Conservation (phyloP, 2,113 vertebrate genomes). For the Pachyramphus minor region DNA sequence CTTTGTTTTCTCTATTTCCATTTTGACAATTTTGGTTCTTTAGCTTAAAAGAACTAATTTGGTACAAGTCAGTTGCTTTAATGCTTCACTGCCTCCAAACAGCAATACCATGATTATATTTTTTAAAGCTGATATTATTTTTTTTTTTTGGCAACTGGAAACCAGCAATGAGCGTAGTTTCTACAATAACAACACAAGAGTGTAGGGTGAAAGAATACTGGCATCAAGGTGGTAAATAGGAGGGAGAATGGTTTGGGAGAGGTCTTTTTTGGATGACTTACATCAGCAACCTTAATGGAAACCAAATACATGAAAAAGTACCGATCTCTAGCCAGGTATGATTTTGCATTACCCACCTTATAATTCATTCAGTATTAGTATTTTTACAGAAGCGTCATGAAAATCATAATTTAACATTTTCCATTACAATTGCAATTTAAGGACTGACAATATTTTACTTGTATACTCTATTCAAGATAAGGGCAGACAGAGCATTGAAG, state of each 20-base stretch:
- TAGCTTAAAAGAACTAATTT: neutral
- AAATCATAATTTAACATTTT: neutral
- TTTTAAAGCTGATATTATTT: neutral
- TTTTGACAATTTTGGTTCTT: neutral
- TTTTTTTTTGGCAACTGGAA: neutral
- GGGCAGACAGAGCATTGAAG: neutral
- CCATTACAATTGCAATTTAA: neutral
- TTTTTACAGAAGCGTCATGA: neutral
- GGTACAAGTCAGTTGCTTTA: neutral
- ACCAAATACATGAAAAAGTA: neutral
- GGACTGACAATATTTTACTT: neutral
- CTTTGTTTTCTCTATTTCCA: neutral
- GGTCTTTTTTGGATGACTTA: neutral
- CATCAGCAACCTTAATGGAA: neutral
- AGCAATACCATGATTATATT: neutral
- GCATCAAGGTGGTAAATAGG: neutral
- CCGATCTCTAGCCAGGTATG: neutral
- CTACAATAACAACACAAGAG: neutral
- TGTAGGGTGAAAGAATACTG: neutral
- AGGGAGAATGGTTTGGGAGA: neutral
- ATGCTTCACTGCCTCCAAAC: neutral
- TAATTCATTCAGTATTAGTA: neutral
- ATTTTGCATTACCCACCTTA: neutral
- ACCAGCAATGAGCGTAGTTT: neutral
- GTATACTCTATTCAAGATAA: neutral